Conservation (phyloP, 1,140 invertebrate genomes). For the Drosophila murphyi region DNA sequence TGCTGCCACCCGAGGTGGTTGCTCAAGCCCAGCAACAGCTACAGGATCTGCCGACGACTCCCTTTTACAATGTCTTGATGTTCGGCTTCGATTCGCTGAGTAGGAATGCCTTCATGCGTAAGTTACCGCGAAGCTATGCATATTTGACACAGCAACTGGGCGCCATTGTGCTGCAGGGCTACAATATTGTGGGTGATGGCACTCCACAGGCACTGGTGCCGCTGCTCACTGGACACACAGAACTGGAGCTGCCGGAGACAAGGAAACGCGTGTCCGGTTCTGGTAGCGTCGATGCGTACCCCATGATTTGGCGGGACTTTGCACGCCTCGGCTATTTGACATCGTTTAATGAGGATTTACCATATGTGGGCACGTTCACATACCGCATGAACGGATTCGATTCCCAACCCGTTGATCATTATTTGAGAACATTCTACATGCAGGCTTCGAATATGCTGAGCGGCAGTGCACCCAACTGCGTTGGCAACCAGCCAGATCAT, state of each 20-base stretch:
- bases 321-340: constrained; percentile 89
- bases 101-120: constrained; percentile 93
- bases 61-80: constrained; percentile 90
- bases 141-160: constrained; percentile 90
- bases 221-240: constrained; percentile 94
- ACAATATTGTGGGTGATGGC: constrained; percentile 97
- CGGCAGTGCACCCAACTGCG: constrained; percentile 88
- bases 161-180: constrained; percentile 90
- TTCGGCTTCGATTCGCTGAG: constrained; percentile 97
- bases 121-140: constrained; percentile 92
- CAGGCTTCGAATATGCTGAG: constrained; percentile 85
- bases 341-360: constrained; percentile 94
- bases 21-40: constrained; percentile 63
- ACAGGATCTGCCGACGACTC: constrained; percentile 56
- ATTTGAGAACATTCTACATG: constrained; percentile 92
- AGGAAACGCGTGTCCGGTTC: constrained; percentile 89
- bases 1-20: constrained; percentile 56
- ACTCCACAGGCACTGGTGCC: constrained; percentile 97
- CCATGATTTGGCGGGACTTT: constrained; percentile 93
- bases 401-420: constrained; percentile 94
- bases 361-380: constrained; percentile 94
- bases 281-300: constrained; percentile 91
- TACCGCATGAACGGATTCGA: constrained; percentile 96
- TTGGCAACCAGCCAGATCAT: constrained; percentile 92
- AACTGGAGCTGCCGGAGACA: constrained; percentile 94